Evolutionary conservation across 2,113 vertebrate genomes (phyloP).

Genomic region (Loxodonta africana): DNA sequence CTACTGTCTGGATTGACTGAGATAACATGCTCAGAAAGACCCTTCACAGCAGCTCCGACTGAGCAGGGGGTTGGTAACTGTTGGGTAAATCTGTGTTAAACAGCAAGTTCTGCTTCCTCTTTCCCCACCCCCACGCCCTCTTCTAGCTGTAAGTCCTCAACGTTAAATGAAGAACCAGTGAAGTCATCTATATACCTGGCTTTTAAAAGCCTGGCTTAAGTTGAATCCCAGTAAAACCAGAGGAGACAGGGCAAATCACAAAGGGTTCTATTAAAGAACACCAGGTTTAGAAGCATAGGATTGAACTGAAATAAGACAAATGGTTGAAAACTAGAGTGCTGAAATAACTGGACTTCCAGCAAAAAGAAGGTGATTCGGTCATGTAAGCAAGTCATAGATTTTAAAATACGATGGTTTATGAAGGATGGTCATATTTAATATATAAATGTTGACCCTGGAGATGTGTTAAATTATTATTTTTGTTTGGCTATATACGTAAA

Average conservation of each 20-base stretch:
- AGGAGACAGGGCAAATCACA: background rate
- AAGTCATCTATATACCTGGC: background rate
- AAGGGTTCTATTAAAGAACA: background rate
- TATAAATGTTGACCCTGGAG: background rate
- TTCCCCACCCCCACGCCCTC: rapidly evolving
- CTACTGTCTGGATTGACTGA: background rate
- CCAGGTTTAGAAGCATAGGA: background rate
- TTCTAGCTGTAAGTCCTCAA: constrained; percentile 14
- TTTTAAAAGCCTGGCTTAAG: constrained; percentile 55
- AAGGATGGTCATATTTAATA: background rate
- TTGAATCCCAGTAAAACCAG: constrained; percentile 18
- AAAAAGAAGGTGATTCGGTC: background rate
- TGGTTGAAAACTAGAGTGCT: background rate
- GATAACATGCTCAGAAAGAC: background rate
- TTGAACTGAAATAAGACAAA: background rate
- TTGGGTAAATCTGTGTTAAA: background rate
- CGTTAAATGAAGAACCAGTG: constrained; percentile 1
- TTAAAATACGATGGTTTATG: background rate
- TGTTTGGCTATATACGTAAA: background rate
- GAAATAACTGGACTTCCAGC: background rate
- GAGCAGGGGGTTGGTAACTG: background rate
- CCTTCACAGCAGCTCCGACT: background rate
- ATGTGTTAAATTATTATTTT: background rate
- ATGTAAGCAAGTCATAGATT: background rate
- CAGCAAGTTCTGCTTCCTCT: background rate